These are phyloP conservation scores for Melitaea athalia DNA, from an alignment of 2,888 invertebrate genomes.

Conservation along the genomic window DNA sequence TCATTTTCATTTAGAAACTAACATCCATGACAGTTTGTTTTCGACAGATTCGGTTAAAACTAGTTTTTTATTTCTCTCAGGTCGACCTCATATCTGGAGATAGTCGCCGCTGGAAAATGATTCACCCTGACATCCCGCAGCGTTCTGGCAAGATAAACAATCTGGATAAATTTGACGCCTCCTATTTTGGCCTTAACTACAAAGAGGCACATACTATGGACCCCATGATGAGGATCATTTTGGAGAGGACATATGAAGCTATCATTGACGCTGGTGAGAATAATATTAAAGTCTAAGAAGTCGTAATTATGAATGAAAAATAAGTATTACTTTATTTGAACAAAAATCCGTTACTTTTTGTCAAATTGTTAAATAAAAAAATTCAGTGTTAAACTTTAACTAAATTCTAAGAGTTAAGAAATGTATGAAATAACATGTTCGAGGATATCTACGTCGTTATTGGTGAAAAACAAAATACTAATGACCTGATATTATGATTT, in stretches of 20 bases:
- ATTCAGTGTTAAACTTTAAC: too few species aligned
- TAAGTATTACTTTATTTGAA: too few species aligned
- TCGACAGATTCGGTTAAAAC: neutral
- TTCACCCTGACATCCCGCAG: conserved; percentile 87
- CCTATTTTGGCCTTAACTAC: conserved; percentile 88
- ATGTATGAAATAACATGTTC: too few species aligned
- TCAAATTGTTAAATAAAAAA: too few species aligned
- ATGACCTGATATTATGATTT: too few species aligned
- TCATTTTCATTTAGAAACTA: too few species aligned
- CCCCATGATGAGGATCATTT: conserved; percentile 88
- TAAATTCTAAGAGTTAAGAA: too few species aligned
- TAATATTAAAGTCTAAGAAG: too few species aligned
- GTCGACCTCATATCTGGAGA: conserved; percentile 93
- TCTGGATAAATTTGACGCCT: conserved; percentile 88
- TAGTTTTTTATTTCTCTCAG: conserved; percentile 52
- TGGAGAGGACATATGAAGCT: conserved; percentile 90
- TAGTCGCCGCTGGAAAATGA: conserved; percentile 87
- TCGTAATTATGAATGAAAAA: too few species aligned
- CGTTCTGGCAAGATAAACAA: conserved; percentile 86
- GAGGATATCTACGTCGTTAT: too few species aligned
- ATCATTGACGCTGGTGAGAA: conserved; percentile 58
- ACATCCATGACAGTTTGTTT: neutral
- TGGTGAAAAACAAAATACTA: too few species aligned
- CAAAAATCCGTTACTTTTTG: too few species aligned
- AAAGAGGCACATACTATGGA: conserved; percentile 90